phyloP scores from a whole-genome alignment of 2,797 vertebrate genomes.

The Rhodeus uyekii region DNA sequence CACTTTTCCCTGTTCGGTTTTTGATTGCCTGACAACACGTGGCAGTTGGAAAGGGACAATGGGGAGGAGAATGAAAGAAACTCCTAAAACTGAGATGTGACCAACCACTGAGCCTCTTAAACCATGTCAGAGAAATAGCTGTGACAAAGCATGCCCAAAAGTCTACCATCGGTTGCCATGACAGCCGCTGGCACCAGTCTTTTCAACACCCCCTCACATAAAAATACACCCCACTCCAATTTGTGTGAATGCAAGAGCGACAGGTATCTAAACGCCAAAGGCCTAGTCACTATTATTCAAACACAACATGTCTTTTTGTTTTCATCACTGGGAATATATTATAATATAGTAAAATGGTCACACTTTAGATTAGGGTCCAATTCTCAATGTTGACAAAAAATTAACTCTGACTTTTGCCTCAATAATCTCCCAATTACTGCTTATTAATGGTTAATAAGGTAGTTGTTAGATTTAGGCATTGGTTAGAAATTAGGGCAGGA shows the following conservation, averaged over 20 bases:
- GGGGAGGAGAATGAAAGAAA: conserved; percentile 38
- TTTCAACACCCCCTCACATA: not conserved
- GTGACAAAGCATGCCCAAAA: conserved; percentile 51
- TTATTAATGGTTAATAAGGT: too few species aligned
- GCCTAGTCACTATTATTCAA: not conserved
- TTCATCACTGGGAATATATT: not conserved
- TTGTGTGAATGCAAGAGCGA: not conserved
- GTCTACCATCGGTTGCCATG: conserved; percentile 56
- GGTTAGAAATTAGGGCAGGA: too few species aligned
- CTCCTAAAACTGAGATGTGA: conserved; percentile 30
- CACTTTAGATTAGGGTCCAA: too few species aligned
- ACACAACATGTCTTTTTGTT: not conserved
- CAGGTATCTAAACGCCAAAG: conserved; percentile 42
- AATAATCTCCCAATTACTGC: too few species aligned
- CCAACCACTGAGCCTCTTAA: conserved; percentile 51
- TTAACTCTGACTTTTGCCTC: too few species aligned
- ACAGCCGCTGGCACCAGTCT: conserved; percentile 37
- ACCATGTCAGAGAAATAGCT: conserved; percentile 48
- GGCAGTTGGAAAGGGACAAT: conserved; percentile 31
- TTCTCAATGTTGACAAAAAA: too few species aligned
- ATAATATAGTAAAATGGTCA: too few species aligned
- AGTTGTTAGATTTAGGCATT: too few species aligned
- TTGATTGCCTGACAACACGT: conserved; percentile 42
- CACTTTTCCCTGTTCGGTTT: conserved; percentile 4
- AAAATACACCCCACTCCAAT: not conserved